Evolutionary conservation across 2,797 vertebrate genomes (phyloP), one percentile per base, ranked within the genome.

Genomic region (Hippopotamyrus pictus): DNA sequence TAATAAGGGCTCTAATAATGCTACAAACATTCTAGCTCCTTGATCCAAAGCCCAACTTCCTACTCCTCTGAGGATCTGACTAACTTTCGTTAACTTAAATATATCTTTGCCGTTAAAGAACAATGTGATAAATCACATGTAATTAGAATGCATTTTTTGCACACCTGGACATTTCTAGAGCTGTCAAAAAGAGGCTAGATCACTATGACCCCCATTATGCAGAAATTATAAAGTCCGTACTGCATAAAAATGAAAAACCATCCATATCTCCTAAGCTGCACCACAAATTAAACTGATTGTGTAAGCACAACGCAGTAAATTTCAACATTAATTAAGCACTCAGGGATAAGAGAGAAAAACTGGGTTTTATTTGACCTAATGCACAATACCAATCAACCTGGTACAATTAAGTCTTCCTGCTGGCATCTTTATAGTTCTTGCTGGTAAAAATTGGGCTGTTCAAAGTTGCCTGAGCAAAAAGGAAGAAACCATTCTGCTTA

Each of bases 321-420:
- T 88, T 87, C 22, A 51, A 89, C 76, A 88, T 89, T 88, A 59
- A 87, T 88, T 88, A 88, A 41, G 25, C 17, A 85, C 48, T 83
- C 41, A 86, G 51, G 48, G 84, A 44, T 46, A 22, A 44, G 59
- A 25, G 54, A 51, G 46, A 86, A 89, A 69, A 69, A 51, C 22
- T 17, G 25, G 37, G 22, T 48, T 88, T 86, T 86, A 89, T 69
- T 86, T 83, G 33, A 48, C 57, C 57, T 69, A 12, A 50, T 25
- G 59, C 79, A 89, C 83, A 89, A 73, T 65, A 62, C 44, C 29
- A 57, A 51, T 89, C 44, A 89, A 65, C 82, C 62, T 22, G 46
- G 57, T 53, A 44, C 83, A 86, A 69, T 86, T 69, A 65, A 69
- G 46, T 86, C 59, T 51, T 48, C 62, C 57, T 62, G 14, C 6